These are phyloP conservation scores for Sinelater perroti DNA, from an alignment of 2,888 invertebrate species.

Conservation along the genomic window DNA sequence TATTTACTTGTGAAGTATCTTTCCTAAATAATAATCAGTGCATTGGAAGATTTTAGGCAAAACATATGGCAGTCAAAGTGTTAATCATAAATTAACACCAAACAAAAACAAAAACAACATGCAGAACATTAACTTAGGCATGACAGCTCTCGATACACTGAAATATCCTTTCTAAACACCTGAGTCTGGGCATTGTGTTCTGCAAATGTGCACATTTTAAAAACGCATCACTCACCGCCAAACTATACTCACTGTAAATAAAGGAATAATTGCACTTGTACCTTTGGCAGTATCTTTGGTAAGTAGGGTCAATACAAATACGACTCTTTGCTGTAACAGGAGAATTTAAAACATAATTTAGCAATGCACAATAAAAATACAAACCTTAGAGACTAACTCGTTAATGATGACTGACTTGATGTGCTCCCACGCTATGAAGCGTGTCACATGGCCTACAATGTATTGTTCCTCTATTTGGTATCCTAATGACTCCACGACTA, in stretches of 20 bases:
- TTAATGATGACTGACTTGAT: slow-evolving; percentile 60
- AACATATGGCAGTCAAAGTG: too few relatives aligned
- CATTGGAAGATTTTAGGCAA: too few relatives aligned
- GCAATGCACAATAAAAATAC: slow-evolving; percentile 21
- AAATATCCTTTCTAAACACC: slow-evolving; percentile 57
- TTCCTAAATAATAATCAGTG: too few relatives aligned
- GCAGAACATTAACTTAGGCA: background rate
- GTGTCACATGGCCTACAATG: slow-evolving; percentile 49
- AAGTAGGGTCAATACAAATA: slow-evolving; percentile 57
- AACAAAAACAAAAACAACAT: background rate
- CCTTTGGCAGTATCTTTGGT: slow-evolving; percentile 51
- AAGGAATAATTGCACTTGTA: slow-evolving; percentile 46
- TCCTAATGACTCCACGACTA: slow-evolving; percentile 56
- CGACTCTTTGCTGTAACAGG: slow-evolving; percentile 55
- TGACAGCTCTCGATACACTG: slow-evolving; percentile 40
- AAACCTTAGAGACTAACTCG: slow-evolving; percentile 61
- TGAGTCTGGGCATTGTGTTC: slow-evolving; percentile 56
- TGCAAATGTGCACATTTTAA: slow-evolving; percentile 42
- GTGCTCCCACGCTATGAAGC: slow-evolving; percentile 55
- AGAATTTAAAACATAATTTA: background rate
- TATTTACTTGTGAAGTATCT: too few relatives aligned
- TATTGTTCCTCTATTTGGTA: slow-evolving; percentile 56
- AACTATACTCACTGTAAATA: slow-evolving; percentile 56
- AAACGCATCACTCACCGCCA: background rate
- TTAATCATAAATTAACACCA: too few relatives aligned